Percentiles rank a stretch among this genome's conserved stretches.
These are phyloP conservation scores for Pelagia noctiluca DNA, from an alignment of 30 jellyfish, hydroid and myxozoan genomes.

Conservation along the genomic window DNA sequence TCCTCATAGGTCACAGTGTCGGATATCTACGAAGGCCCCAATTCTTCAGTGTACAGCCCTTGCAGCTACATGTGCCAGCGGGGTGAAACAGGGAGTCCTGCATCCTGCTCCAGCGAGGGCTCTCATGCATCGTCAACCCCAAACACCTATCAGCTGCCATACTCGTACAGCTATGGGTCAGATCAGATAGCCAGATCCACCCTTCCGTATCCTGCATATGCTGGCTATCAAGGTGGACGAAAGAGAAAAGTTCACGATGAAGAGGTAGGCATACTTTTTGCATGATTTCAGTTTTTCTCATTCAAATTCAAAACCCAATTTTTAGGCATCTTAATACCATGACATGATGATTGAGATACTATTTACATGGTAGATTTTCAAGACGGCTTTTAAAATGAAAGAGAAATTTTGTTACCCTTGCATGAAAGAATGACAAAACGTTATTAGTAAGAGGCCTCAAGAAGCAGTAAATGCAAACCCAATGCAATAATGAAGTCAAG, in stretches of 20 bases:
- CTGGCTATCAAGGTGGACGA: slow-evolving; percentile 11
- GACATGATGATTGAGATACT: no score
- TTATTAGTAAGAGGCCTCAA: no score
- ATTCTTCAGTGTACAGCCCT: slow-evolving; percentile 57
- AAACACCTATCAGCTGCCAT: slow-evolving; percentile 58
- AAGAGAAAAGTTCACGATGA: slow-evolving; percentile 34
- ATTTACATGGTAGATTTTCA: no score
- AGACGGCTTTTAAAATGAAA: no score
- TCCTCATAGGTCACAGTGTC: slow-evolving; percentile 30
- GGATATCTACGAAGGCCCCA: slow-evolving; percentile 38
- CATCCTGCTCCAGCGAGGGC: slow-evolving; percentile 66
- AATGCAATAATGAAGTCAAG: no score
- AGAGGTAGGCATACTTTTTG: slow-evolving; percentile 28
- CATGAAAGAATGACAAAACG: no score
- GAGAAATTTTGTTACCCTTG: no score
- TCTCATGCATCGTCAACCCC: slow-evolving; percentile 43
- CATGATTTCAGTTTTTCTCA: no score
- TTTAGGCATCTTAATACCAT: no score
- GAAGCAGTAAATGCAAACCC: no score
- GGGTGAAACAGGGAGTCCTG: slow-evolving; percentile 52
- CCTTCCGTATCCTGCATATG: not conserved
- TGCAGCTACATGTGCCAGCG: slow-evolving; percentile 58
- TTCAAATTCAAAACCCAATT: no score
- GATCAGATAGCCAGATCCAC: not conserved
- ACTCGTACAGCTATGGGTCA: not conserved